These are phyloP conservation scores for Plutella xylostella DNA, from an alignment of 2,888 invertebrate species.

Conservation along the genomic window DNA sequence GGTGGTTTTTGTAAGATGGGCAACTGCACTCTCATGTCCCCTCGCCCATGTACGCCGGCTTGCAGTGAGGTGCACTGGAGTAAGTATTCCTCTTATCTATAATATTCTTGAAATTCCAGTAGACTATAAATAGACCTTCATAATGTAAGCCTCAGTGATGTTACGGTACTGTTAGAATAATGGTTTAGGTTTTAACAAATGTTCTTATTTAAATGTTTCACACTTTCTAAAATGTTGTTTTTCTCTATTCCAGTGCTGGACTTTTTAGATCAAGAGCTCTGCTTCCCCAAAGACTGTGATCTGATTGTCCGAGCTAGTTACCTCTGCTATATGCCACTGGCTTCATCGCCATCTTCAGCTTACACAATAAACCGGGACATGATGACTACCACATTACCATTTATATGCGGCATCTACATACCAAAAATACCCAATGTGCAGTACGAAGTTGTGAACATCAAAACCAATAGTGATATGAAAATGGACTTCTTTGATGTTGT, in stretches of 20 bases:
- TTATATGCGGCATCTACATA: slow-evolving; percentile 47
- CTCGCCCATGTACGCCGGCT: slow-evolving; percentile 35
- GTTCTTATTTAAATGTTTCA: too few species aligned
- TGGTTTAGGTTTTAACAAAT: too few species aligned
- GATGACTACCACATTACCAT: slow-evolving; percentile 25
- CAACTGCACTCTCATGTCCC: slow-evolving; percentile 34
- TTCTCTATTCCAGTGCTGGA: slow-evolving; percentile 46
- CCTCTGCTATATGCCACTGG: slow-evolving; percentile 42
- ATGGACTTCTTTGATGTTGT: slow-evolving; percentile 32
- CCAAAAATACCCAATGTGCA: slow-evolving; percentile 50
- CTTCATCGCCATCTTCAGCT: slow-evolving; percentile 32
- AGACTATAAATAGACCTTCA: background rate
- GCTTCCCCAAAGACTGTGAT: slow-evolving; percentile 47
- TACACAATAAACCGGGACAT: slow-evolving; percentile 29
- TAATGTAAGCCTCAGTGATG: too few species aligned
- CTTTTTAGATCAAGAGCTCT: slow-evolving; percentile 33
- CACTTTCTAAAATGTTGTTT: background rate
- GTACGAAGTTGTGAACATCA: slow-evolving; percentile 42
- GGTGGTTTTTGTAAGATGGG: slow-evolving; percentile 27
- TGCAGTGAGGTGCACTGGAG: slow-evolving; percentile 47
- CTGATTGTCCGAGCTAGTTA: slow-evolving; percentile 37
- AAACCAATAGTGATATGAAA: slow-evolving; percentile 27
- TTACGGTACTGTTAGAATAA: too few species aligned
- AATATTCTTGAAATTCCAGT: background rate
- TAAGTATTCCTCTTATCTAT: too few species aligned